Conservation (phyloP, 2,888 invertebrate genomes). For the Crematogaster levior region DNA sequence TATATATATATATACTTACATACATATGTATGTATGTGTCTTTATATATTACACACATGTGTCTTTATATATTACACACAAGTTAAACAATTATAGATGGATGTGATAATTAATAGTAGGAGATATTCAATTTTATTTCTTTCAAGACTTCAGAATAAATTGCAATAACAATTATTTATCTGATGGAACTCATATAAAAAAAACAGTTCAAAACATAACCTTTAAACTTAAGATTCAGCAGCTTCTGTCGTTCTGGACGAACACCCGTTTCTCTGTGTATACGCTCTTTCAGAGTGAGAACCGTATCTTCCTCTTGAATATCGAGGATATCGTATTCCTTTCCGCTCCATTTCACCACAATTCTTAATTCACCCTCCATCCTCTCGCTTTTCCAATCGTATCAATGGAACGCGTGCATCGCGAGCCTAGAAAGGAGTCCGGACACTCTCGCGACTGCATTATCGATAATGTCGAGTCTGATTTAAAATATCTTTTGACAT, state of each 20-base stretch:
- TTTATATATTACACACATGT: neutral
- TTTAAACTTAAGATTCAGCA: constrained; percentile 96
- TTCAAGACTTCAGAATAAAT: neutral
- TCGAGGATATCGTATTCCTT: constrained; percentile 94
- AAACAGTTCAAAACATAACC: constrained; percentile 87
- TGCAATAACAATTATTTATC: neutral
- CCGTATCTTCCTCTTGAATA: constrained; percentile 92
- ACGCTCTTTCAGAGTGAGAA: constrained; percentile 93
- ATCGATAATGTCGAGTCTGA: neutral
- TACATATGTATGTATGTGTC: neutral
- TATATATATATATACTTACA: neutral
- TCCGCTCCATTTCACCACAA: constrained; percentile 97
- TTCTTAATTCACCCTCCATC: constrained; percentile 84
- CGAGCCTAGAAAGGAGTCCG: neutral
- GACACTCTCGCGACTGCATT: neutral
- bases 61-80: neutral
- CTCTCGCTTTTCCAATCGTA: constrained; percentile 30
- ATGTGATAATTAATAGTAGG: neutral
- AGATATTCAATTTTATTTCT: neutral
- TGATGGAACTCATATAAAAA: neutral
- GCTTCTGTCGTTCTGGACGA: constrained; percentile 96
- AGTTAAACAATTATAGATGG: neutral
- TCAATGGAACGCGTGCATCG: constrained; percentile 32
- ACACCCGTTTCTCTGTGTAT: constrained; percentile 96
- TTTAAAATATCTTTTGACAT: neutral